Percentiles rank a stretch among this genome's conserved stretches.
Evolutionary conservation across 2,113 vertebrate species (phyloP).

Genomic region (Agelaius tricolor): DNA sequence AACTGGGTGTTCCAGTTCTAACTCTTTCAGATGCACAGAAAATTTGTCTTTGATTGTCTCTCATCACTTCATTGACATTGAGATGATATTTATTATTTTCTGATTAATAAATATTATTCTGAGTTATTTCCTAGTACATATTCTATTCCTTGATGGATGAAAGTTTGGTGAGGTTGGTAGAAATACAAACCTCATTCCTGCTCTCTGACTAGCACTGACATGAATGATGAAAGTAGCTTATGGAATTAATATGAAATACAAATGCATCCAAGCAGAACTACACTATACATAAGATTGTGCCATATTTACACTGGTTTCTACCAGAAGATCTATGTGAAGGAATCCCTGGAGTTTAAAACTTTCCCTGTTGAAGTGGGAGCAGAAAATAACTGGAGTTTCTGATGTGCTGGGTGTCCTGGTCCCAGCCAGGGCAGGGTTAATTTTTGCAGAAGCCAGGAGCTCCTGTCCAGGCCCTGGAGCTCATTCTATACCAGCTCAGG

Average conservation of each 20-base stretch:
- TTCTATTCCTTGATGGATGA: not conserved
- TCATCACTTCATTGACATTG: not conserved
- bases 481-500: not conserved
- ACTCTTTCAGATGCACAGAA: not conserved
- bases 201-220: not conserved
- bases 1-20: not conserved
- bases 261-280: not conserved
- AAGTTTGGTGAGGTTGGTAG: not conserved
- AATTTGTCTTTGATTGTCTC: not conserved
- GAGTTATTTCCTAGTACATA: not conserved
- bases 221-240: not conserved
- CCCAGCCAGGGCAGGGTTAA: not conserved
- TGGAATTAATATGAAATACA: not conserved
- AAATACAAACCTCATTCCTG: not conserved
- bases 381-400: not conserved
- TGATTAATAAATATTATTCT: too few species aligned
- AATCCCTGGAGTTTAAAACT: not conserved
- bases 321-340: not conserved
- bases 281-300: not conserved
- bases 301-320: not conserved
- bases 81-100: not conserved
- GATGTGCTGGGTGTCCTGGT: not conserved
- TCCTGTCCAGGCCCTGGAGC: too few species aligned
- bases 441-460: not conserved
- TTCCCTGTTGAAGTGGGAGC: not conserved